Conservation (phyloP, 2,113 vertebrate species). For the Brachypteracias leptosomus region DNA sequence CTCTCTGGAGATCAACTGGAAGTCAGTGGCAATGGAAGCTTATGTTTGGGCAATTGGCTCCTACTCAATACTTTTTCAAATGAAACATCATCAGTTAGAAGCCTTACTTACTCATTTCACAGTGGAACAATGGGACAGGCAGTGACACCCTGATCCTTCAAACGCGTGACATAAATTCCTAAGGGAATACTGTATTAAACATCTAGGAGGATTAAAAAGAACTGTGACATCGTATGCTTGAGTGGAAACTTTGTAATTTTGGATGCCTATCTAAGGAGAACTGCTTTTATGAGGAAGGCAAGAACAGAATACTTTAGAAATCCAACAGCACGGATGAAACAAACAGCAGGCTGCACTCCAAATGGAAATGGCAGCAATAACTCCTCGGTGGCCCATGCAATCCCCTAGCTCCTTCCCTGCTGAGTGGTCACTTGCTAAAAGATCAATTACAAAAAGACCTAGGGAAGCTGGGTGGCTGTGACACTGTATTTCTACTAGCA, state of each 20-base stretch:
- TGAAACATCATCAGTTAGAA: not conserved
- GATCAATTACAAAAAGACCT: not conserved
- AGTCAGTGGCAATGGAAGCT: not conserved
- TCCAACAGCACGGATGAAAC: not conserved
- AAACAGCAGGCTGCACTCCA: not conserved
- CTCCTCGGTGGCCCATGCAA: not conserved
- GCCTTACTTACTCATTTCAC: not conserved
- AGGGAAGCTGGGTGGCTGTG: not conserved
- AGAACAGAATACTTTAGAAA: not conserved
- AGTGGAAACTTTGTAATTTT: not conserved
- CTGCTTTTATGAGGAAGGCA: not conserved
- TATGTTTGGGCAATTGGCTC: not conserved
- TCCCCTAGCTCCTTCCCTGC: not conserved
- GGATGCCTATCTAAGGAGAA: not conserved
- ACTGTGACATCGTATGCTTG: not conserved
- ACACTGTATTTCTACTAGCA: not conserved
- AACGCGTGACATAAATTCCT: rapidly evolving
- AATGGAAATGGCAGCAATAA: not conserved
- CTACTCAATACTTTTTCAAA: not conserved
- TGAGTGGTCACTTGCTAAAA: not conserved
- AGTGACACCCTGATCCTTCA: not conserved
- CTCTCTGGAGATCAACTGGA: not conserved
- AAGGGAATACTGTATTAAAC: not conserved
- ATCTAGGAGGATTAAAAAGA: not conserved
- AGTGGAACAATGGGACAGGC: not conserved